Conservation (phyloP, 2,797 vertebrate species). For the Gadopsis bispinosus region DNA sequence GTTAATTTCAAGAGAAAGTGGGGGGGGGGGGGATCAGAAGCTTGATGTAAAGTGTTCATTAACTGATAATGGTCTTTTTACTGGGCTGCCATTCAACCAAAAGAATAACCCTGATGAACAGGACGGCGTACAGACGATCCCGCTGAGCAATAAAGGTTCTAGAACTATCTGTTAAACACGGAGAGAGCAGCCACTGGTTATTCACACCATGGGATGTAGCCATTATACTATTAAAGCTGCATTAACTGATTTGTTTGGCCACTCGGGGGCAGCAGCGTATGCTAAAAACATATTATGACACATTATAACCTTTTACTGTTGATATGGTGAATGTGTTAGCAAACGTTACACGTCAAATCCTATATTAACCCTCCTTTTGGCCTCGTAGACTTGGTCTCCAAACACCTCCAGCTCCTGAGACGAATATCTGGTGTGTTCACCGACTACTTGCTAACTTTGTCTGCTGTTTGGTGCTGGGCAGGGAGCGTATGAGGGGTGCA, state of each 20-base stretch:
- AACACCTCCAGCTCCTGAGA: no score
- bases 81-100: neutral
- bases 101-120: neutral
- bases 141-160: neutral
- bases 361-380: neutral
- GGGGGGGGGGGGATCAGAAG: neutral
- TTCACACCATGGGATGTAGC: no score
- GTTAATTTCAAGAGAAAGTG: neutral
- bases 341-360: no score
- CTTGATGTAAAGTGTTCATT: neutral
- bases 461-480: no score
- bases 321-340: neutral
- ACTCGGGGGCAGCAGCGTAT: no score
- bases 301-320: neutral
- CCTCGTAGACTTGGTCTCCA: neutral
- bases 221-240: neutral
- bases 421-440: no score
- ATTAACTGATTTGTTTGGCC: neutral
- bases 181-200: neutral
- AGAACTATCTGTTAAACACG: neutral
- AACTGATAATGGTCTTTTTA: neutral
- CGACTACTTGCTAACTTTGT: no score
- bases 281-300: neutral
- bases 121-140: neutral
- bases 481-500: no score